Evolutionary conservation across 2,888 invertebrate genomes (phyloP).

Genomic region (Oxystoma pomonae): DNA sequence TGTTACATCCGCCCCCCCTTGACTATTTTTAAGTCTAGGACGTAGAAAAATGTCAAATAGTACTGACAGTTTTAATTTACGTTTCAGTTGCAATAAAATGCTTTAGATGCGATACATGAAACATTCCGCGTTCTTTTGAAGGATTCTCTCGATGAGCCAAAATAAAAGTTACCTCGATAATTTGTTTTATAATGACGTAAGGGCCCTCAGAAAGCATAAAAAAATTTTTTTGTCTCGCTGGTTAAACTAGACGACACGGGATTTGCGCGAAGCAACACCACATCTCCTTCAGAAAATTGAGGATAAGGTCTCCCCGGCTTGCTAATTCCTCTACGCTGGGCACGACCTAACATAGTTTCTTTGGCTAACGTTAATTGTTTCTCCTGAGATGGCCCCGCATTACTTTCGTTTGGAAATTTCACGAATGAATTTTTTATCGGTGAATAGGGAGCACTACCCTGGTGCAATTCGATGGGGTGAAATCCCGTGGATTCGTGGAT

Average conservation of each 20-base stretch:
- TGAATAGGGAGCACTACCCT: neutral
- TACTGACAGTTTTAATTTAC: too few relatives aligned
- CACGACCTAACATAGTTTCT: neutral
- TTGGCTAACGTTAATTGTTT: neutral
- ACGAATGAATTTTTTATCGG: neutral
- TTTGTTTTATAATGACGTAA: neutral
- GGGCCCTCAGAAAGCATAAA: neutral
- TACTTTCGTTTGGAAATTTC: neutral
- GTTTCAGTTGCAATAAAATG: too few relatives aligned
- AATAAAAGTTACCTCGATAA: neutral
- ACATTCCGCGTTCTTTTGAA: neutral
- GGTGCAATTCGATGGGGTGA: neutral
- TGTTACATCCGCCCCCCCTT: neutral
- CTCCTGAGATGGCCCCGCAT: too few relatives aligned
- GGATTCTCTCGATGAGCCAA: neutral
- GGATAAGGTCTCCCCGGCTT: neutral
- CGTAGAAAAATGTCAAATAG: too few relatives aligned
- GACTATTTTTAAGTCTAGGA: neutral
- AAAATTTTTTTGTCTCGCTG: neutral
- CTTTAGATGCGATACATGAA: neutral
- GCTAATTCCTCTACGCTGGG: neutral
- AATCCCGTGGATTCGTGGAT: neutral
- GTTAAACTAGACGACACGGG: neutral
- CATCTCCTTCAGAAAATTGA: neutral
- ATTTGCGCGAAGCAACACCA: neutral